Evolutionary conservation across 2,797 vertebrate species (phyloP).

Genomic region (Lates japonicus): DNA sequence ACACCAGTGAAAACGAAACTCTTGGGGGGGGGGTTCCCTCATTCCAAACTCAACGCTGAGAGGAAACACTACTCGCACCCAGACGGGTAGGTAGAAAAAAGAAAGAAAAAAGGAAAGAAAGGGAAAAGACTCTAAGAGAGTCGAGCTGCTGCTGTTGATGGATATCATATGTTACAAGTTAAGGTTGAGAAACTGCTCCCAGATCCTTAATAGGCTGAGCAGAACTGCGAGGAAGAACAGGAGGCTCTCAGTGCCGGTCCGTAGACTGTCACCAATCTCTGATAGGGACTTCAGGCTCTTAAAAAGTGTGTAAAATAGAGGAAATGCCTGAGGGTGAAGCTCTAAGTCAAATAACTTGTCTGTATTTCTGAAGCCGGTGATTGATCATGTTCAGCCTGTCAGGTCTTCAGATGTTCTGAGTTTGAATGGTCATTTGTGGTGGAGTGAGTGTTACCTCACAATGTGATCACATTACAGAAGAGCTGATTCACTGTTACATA

Average conservation of each 20-base stretch:
- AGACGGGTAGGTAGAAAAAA: constrained; percentile 90
- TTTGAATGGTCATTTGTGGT: constrained; percentile 38
- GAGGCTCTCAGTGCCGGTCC: constrained; percentile 19
- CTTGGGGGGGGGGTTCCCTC: constrained; percentile 72
- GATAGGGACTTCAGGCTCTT: neutral
- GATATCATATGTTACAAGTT: constrained; percentile 85
- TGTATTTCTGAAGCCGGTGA: neutral
- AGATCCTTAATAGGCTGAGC: constrained; percentile 77
- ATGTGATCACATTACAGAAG: constrained; percentile 44
- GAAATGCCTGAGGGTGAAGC: constrained; percentile 20
- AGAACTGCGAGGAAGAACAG: constrained; percentile 36
- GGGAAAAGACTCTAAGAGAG: constrained; percentile 52
- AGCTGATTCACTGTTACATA: constrained; percentile 68
- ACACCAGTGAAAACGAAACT: constrained; percentile 40
- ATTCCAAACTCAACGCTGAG: constrained; percentile 78
- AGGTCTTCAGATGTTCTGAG: neutral
- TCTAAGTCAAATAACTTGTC: constrained; percentile 7
- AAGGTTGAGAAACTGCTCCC: constrained; percentile 85
- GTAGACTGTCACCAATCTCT: constrained; percentile 14
- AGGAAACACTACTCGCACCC: constrained; percentile 86
- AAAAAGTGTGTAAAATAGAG: constrained; percentile 17
- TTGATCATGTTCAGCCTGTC: constrained; percentile 4
- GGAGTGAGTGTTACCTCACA: constrained; percentile 45
- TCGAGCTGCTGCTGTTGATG: constrained; percentile 79
- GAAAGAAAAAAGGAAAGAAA: constrained; percentile 42